A percentile compares a stretch with the other conserved stretches of the same genome.
phyloP scores from a whole-genome alignment of 2,113 vertebrate genomes.

The Cygnus buccinator region DNA sequence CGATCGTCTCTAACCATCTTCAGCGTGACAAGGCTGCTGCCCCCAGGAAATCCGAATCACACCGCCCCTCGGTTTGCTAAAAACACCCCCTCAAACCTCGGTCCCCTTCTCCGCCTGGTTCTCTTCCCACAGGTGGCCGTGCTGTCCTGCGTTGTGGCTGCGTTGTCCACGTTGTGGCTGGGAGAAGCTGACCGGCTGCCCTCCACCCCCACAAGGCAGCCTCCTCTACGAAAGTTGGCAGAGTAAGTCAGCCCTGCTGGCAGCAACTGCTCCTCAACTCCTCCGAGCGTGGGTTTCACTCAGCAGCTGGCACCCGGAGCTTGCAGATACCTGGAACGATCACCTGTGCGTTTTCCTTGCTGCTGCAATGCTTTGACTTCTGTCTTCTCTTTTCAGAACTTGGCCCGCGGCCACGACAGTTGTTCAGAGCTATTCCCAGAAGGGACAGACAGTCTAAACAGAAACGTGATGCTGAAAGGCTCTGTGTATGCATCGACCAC shows the following conservation, averaged over 20 bases:
- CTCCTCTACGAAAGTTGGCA: not conserved
- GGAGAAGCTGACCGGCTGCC: not conserved
- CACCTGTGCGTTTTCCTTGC: not conserved
- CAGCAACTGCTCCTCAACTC: not conserved
- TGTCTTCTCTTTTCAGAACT: not conserved
- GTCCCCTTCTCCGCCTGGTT: not conserved
- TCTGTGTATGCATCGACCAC: not conserved
- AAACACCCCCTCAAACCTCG: not conserved
- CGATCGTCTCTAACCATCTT: not conserved
- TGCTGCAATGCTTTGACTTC: not conserved
- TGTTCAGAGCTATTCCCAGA: not conserved
- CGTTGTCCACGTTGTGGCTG: not conserved
- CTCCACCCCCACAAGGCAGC: not conserved
- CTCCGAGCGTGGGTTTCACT: not conserved
- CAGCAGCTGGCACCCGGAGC: not conserved
- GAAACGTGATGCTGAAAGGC: not conserved
- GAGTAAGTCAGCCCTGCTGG: no score
- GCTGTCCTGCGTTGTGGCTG: not conserved
- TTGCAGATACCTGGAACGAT: not conserved
- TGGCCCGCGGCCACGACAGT: not conserved
- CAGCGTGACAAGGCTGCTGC: not conserved
- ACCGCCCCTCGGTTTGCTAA: not conserved
- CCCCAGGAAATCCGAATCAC: not conserved
- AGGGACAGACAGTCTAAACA: conserved; percentile 4
- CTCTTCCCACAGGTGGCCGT: not conserved